Conservation (phyloP, 2,888 invertebrate genomes). For the Latrodectus elegans region DNA sequence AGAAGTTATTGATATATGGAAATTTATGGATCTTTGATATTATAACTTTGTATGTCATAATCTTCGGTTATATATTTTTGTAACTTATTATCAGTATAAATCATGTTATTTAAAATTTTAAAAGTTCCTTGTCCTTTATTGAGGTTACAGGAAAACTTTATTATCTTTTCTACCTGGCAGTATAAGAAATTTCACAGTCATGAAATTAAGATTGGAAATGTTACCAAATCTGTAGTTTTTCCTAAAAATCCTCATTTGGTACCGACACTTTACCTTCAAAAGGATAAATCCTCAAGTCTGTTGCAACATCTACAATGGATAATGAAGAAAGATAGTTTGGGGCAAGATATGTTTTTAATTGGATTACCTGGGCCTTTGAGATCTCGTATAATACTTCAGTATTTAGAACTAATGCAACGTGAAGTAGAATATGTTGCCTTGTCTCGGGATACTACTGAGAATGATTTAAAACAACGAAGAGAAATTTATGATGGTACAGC, state of each 20-base stretch:
- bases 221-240: constrained; percentile 30
- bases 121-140: neutral
- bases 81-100: neutral
- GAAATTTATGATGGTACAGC: constrained; percentile 92
- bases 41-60: neutral
- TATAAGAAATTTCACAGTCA: neutral
- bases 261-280: constrained; percentile 82
- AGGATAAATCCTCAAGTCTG: constrained; percentile 7
- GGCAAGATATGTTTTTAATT: constrained; percentile 95
- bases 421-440: constrained; percentile 95
- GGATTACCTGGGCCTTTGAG: constrained; percentile 91
- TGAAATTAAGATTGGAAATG: constrained; percentile 55
- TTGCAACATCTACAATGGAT: constrained; percentile 59
- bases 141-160: neutral
- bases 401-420: constrained; percentile 88
- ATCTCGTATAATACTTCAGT: constrained; percentile 87
- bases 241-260: constrained; percentile 86
- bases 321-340: constrained; percentile 80
- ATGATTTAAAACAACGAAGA: constrained; percentile 94
- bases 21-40: constrained; percentile 31
- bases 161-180: neutral
- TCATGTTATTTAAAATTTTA: constrained; percentile 9
- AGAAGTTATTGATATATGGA: constrained; percentile 57
- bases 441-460: constrained; percentile 96
- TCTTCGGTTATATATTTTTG: neutral